These are phyloP conservation scores for Melanotaenia trifasciata DNA, from an alignment of 2,797 vertebrate genomes.

Conservation along the genomic window DNA sequence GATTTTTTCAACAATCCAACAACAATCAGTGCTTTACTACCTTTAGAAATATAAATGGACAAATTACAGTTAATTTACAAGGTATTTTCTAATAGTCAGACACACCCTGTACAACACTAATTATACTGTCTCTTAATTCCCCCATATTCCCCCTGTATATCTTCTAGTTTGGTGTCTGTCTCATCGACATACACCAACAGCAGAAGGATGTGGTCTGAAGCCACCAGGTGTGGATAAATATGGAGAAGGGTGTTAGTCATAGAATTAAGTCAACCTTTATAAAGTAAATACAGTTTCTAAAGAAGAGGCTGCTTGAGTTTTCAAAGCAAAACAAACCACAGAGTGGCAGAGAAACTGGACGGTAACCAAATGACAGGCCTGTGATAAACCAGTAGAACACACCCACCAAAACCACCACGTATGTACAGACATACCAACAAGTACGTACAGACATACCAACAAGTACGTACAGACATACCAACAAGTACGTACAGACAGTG, in stretches of 20 bases:
- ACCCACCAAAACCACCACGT: constrained; percentile 22
- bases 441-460: too few relatives aligned
- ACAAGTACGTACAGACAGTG: background rate
- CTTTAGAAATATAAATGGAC: background rate
- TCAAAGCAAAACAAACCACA: constrained; percentile 38
- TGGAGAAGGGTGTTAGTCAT: constrained; percentile 14
- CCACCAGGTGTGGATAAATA: constrained; percentile 2
- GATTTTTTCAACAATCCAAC: background rate
- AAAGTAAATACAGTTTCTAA: constrained; percentile 32
- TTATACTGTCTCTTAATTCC: too few relatives aligned
- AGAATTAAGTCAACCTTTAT: background rate
- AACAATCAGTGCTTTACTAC: background rate
- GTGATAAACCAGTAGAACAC: constrained; percentile 32
- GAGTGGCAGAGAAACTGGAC: constrained; percentile 9
- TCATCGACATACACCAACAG: too few relatives aligned
- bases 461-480: too few relatives aligned
- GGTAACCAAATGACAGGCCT: constrained; percentile 46
- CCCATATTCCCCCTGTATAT: background rate
- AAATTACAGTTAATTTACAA: background rate
- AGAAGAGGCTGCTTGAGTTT: background rate
- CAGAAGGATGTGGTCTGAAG: background rate
- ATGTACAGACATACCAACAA: background rate
- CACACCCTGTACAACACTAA: too few relatives aligned
- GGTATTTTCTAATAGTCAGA: too few relatives aligned
- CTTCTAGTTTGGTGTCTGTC: background rate